Evolutionary conservation across 2,113 vertebrate genomes (phyloP).

Genomic region (Neoarius graeffei): DNA sequence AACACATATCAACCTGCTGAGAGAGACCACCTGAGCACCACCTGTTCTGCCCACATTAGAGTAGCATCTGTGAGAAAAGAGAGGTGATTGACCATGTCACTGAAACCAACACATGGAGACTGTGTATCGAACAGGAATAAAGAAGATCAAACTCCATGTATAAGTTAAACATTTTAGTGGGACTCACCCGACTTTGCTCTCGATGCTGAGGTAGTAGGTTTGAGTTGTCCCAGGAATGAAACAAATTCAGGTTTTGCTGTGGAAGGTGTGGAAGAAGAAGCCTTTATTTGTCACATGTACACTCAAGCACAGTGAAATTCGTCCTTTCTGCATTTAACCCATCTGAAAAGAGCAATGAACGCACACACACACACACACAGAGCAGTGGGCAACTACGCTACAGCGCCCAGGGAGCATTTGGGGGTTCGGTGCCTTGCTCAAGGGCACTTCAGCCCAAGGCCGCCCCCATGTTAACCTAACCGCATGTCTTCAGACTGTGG

Average conservation of each 20-base stretch:
- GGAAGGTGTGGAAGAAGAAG: too few relatives aligned
- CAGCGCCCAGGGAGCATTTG: too few relatives aligned
- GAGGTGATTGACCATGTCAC: neutral
- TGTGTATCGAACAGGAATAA: neutral
- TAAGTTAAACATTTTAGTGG: neutral
- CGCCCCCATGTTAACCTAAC: too few relatives aligned
- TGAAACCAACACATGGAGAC: neutral
- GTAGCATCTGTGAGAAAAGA: conserved; percentile 55
- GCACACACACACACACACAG: too few relatives aligned
- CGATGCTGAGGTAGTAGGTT: conserved; percentile 53
- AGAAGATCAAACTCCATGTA: neutral
- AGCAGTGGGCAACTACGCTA: too few relatives aligned
- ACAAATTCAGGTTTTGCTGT: conserved; percentile 46
- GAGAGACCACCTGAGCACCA: conserved; percentile 57
- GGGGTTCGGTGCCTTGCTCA: too few relatives aligned
- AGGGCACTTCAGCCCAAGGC: too few relatives aligned
- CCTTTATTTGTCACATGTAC: too few relatives aligned
- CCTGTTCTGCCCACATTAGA: conserved; percentile 54
- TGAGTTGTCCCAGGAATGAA: conserved; percentile 46
- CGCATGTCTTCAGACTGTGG: too few relatives aligned
- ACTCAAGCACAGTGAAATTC: too few relatives aligned
- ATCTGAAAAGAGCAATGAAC: too few relatives aligned
- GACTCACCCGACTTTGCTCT: conserved; percentile 50
- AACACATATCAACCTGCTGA: conserved; percentile 45
- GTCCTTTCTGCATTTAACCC: too few relatives aligned